Evolutionary conservation across 2,797 vertebrate species (phyloP), one percentile per base, ranked within the genome.

Genomic region (Syngnathus rostellatus): DNA sequence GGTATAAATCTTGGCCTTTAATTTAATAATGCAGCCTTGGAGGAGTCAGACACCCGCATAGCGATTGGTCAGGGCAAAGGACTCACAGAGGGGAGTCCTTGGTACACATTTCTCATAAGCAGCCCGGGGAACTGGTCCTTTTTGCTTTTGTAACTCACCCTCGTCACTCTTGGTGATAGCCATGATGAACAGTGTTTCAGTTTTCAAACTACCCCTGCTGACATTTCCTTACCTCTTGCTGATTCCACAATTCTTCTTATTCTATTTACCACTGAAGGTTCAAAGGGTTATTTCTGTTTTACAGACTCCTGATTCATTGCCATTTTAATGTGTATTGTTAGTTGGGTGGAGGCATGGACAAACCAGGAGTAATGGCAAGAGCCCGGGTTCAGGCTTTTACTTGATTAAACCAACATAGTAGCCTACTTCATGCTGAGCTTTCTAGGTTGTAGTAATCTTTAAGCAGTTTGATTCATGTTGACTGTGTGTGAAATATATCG

Each of bases 401-500:
- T 80, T 16, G 12, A 64, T 79, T 80, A 83, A 81, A 84, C 77
- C 68, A 76, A 77, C 53, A 63, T 83, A 85, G 87, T 87, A 83
- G 31, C 31, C 31, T 31, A 31, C 77, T 70, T 83, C 80, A 85
- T 39, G 58, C 74, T 77, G 77, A 31, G 69, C 78, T 82, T 86
- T 72, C 43, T 46, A 85, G 82, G 75, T 84, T 89, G 68, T 86
- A 86, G 85, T 86, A 83, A 81, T 82, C 83, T 78, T 72, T 77
- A 54, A 75, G 65, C 72, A 86, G 71, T 79, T 80, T 17, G 5
- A 60, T 21, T 60, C 9, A 60, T 60, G 38, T 5, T 41, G 39
- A 60, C 21, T 19, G 16, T 59, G 57, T 39, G 57, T 59, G 19
- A 59, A 40, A 59, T 59, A 59, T 59, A 31, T 39, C 19, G 21